These are phyloP conservation scores for Hemichromis elongatus DNA, from an alignment of 2,113 vertebrate genomes.

Conservation along the genomic window DNA sequence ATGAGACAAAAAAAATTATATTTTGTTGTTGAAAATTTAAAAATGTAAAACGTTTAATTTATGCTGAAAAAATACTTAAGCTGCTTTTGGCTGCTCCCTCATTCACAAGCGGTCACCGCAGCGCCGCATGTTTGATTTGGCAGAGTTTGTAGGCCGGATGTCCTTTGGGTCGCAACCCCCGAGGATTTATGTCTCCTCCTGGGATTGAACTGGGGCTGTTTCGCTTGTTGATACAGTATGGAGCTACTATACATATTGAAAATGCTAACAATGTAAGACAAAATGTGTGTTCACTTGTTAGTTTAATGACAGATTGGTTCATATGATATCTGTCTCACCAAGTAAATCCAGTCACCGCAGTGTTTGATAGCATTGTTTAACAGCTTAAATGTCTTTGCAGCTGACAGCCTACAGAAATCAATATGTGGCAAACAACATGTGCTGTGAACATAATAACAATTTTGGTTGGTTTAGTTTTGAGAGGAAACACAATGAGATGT, in stretches of 20 bases:
- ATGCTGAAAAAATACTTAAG: neutral
- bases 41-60: neutral
- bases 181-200: neutral
- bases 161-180: neutral
- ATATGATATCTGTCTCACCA: neutral
- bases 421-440: neutral
- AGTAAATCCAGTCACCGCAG: neutral
- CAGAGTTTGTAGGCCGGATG: neutral
- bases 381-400: neutral
- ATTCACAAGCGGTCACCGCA: neutral
- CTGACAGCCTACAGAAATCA: neutral
- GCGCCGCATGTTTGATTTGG: neutral
- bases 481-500: neutral
- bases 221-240: neutral
- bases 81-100: neutral
- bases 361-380: neutral
- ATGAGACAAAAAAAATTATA: neutral
- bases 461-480: neutral
- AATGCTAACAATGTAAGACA: neutral
- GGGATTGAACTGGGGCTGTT: neutral
- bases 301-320: neutral
- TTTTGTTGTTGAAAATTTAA: neutral
- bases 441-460: neutral
- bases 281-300: neutral
- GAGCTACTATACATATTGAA: neutral